These are phyloP conservation scores for Palloptera scutellata DNA, from an alignment of 2,888 invertebrate genomes.

Conservation along the genomic window DNA sequence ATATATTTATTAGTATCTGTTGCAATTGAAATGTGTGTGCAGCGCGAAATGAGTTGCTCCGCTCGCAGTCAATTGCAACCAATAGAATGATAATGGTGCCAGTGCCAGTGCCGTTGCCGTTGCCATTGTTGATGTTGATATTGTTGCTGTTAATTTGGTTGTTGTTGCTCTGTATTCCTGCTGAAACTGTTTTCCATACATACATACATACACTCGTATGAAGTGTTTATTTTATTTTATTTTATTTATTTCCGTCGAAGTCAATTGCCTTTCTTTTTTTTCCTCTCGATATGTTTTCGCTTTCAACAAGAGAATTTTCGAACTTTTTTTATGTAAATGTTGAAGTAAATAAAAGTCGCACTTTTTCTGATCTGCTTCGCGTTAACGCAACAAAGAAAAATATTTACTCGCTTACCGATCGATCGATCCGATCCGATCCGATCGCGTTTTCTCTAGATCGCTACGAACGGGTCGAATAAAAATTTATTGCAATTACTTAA, in stretches of 20 bases:
- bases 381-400: neutral
- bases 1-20: neutral
- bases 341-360: too few relatives aligned
- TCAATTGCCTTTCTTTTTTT: constrained; percentile 3
- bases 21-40: constrained; percentile 4
- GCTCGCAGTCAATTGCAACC: neutral
- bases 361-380: too few relatives aligned
- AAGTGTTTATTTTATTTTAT: neutral
- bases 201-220: too few relatives aligned
- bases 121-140: neutral
- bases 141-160: neutral
- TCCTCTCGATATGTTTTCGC: neutral
- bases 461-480: too few relatives aligned
- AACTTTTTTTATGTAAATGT: too few relatives aligned
- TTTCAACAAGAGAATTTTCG: too few relatives aligned
- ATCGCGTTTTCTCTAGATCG: too few relatives aligned
- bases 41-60: neutral
- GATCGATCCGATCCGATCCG: too few relatives aligned
- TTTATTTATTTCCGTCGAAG: neutral
- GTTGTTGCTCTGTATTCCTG: neutral
- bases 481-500: neutral
- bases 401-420: neutral
- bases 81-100: neutral
- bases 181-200: neutral
- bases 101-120: neutral